Evolutionary conservation across 2,797 vertebrate genomes (phyloP).

Genomic region (Amphiprion clarkii): DNA sequence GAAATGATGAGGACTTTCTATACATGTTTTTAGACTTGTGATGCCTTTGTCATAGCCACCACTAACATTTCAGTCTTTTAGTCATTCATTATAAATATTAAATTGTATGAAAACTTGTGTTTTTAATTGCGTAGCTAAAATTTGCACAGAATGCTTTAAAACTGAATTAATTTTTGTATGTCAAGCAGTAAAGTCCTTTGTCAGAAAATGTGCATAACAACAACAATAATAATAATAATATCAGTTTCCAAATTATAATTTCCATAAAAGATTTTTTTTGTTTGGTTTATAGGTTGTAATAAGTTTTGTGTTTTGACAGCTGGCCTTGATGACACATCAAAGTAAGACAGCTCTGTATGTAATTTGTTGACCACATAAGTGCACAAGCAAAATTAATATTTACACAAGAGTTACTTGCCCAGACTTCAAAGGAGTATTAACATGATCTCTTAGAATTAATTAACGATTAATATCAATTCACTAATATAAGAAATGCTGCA

Average conservation of each 20-base stretch:
- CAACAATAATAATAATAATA: not conserved
- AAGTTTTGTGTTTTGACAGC: conserved; percentile 35
- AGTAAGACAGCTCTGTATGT: conserved; percentile 15
- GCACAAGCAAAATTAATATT: conserved; percentile 8
- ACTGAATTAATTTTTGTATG: not conserved
- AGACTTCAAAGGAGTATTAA: not conserved
- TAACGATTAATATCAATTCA: not conserved
- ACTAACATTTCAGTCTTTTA: not conserved
- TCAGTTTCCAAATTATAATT: conserved; percentile 6
- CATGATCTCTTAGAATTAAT: not conserved
- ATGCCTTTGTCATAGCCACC: too few species aligned
- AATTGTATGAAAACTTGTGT: not conserved
- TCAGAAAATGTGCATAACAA: not conserved
- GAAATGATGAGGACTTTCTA: not conserved
- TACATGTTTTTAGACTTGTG: not conserved
- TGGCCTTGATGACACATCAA: conserved; percentile 20
- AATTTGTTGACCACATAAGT: not conserved
- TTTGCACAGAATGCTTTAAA: not conserved
- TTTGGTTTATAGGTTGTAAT: not conserved
- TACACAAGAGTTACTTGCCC: conserved; percentile 1
- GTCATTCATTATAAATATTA: too few species aligned
- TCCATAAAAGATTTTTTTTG: not conserved
- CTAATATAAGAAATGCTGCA: not conserved
- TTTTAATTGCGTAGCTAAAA: not conserved
- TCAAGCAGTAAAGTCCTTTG: not conserved